Percentiles rank a stretch among this genome's conserved stretches.
These are phyloP conservation scores for Dendroctonus valens DNA, from an alignment of 1,140 invertebrate species.

Conservation along the genomic window DNA sequence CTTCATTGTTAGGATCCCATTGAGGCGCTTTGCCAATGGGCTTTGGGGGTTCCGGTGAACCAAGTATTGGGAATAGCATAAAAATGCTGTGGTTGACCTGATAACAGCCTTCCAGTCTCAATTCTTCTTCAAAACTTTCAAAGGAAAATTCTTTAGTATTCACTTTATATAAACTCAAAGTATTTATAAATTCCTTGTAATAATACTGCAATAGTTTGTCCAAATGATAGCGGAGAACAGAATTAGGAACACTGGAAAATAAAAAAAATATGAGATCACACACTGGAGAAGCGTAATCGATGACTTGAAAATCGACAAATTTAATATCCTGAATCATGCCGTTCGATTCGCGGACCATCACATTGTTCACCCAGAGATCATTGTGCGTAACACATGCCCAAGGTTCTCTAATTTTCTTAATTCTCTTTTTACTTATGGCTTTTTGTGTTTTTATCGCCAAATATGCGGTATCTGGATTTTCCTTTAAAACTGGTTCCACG, in stretches of 20 bases:
- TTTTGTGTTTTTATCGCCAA: not conserved
- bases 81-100: constrained; percentile 16
- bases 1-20: constrained; percentile 10
- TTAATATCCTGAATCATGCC: constrained; percentile 52
- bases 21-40: not conserved
- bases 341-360: constrained; percentile 51
- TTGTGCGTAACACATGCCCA: constrained; percentile 56
- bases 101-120: constrained; percentile 11
- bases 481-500: constrained; percentile 1
- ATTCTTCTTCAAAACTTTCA: constrained; percentile 35
- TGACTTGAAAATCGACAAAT: constrained; percentile 63
- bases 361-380: constrained; percentile 64
- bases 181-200: constrained; percentile 51
- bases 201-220: constrained; percentile 54
- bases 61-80: constrained; percentile 20
- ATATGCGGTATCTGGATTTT: constrained; percentile 8
- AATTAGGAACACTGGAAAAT: constrained; percentile 52
- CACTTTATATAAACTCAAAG: constrained; percentile 39
- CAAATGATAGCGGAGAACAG: constrained; percentile 49
- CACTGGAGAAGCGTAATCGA: constrained; percentile 52
- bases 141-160: constrained; percentile 33
- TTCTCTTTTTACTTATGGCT: not conserved
- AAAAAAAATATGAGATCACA: constrained; percentile 60
- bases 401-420: constrained; percentile 38
- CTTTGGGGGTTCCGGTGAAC: not conserved